Percentiles rank a stretch among this genome's conserved stretches.
These are phyloP conservation scores for Anguilla marmorata DNA, from an alignment of 2,797 vertebrate genomes.

Conservation along the genomic window DNA sequence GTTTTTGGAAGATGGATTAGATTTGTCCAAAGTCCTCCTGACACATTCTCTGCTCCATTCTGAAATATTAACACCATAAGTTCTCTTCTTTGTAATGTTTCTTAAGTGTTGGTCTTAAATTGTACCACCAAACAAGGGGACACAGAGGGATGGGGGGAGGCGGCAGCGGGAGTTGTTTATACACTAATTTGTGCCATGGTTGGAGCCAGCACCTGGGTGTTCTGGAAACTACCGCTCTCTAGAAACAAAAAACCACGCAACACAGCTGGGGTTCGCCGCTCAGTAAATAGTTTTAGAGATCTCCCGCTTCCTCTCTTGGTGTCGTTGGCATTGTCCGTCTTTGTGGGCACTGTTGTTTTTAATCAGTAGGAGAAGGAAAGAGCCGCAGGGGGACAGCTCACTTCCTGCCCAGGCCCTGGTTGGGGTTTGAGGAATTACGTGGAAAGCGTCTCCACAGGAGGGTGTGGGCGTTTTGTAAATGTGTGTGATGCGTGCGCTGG, in stretches of 20 bases:
- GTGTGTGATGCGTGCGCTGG: conserved; percentile 51
- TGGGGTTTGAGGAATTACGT: conserved; percentile 58
- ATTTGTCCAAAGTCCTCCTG: not conserved
- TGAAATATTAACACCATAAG: not conserved
- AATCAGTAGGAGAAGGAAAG: conserved; percentile 51
- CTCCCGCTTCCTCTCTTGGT: not conserved
- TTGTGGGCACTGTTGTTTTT: conserved; percentile 37
- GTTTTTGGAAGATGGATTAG: not conserved
- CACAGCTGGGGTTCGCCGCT: not conserved
- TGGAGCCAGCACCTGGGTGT: not conserved
- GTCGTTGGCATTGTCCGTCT: not conserved
- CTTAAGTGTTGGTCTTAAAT: not conserved
- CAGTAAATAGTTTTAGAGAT: not conserved
- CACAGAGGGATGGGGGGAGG: not conserved
- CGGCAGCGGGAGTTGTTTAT: not conserved
- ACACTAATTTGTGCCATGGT: not conserved
- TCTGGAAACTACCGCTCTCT: not conserved
- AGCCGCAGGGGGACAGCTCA: conserved; percentile 51
- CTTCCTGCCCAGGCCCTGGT: conserved; percentile 49
- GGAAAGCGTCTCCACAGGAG: conserved; percentile 57
- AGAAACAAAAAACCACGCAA: not conserved
- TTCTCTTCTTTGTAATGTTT: not conserved
- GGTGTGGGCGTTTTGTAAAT: conserved; percentile 60
- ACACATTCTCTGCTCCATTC: not conserved
- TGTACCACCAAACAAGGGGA: not conserved